phyloP scores from a whole-genome alignment of 1,140 invertebrate species.

The Calephelis nemesis region DNA sequence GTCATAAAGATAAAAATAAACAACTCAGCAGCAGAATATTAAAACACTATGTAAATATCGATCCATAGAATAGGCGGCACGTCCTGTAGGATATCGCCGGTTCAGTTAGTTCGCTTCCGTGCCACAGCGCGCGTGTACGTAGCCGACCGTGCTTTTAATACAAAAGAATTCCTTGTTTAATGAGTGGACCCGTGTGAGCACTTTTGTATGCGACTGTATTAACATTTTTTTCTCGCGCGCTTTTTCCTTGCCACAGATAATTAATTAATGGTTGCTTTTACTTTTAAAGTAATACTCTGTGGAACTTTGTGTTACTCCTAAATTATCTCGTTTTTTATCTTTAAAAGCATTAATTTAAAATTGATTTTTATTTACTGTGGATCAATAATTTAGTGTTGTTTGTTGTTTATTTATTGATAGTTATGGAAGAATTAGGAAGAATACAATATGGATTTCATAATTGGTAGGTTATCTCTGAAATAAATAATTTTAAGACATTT shows the following conservation, averaged over 20 bases:
- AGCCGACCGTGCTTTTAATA: conserved; percentile 43
- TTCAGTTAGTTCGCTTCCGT: conserved; percentile 66
- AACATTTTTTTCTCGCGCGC: conserved; percentile 12
- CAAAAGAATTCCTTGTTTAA: conserved; percentile 28
- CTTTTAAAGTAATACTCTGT: not conserved
- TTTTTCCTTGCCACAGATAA: not conserved
- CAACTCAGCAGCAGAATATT: conserved; percentile 61
- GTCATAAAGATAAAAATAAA: conserved; percentile 56
- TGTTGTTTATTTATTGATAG: not conserved
- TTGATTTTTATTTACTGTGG: too few relatives aligned
- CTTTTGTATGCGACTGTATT: conserved; percentile 3
- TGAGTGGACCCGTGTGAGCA: conserved; percentile 15
- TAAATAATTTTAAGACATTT: not conserved
- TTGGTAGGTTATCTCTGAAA: not conserved
- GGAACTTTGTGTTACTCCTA: not conserved
- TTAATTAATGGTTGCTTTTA: not conserved
- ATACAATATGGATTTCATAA: too few relatives aligned
- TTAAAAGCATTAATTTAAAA: too few relatives aligned
- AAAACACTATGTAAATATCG: conserved; percentile 77
- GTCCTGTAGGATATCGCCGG: conserved; percentile 71
- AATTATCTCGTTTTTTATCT: not conserved
- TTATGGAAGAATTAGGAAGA: not conserved
- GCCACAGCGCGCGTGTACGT: conserved; percentile 64
- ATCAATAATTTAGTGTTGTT: too few relatives aligned
- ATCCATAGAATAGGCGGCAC: conserved; percentile 62